Percentiles rank a stretch among this genome's conserved stretches.
These are phyloP conservation scores for Drosophila kikkawai DNA, from an alignment of 1,140 invertebrate genomes.

Conservation along the genomic window DNA sequence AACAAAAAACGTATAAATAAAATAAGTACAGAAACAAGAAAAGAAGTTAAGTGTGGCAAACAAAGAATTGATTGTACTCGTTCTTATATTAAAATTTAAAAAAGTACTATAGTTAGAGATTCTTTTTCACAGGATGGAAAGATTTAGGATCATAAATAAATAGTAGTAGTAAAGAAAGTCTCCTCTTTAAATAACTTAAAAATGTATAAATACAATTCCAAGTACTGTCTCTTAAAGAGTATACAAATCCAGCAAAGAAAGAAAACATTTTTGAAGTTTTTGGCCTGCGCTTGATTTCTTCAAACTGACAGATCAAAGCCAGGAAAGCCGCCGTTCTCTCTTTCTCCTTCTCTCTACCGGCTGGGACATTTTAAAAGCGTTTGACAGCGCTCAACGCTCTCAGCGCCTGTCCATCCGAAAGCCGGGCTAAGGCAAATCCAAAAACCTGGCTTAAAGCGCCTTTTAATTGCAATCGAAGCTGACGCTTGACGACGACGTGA, in stretches of 20 bases:
- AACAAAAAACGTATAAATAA: slow-evolving; percentile 27
- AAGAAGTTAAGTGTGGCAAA: not conserved
- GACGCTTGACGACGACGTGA: slow-evolving; percentile 69
- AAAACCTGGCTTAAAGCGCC: slow-evolving; percentile 65
- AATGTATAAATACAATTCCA: not conserved
- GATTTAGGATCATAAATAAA: too few relatives aligned
- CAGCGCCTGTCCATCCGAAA: slow-evolving; percentile 32
- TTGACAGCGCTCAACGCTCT: slow-evolving; percentile 78
- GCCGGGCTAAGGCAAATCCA: slow-evolving; percentile 31
- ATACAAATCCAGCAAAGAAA: slow-evolving; percentile 9
- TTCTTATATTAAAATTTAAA: too few relatives aligned
- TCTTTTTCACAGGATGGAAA: too few relatives aligned
- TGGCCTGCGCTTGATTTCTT: slow-evolving; percentile 83
- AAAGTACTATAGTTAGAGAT: not conserved
- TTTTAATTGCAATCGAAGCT: slow-evolving; percentile 78
- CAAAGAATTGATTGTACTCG: not conserved
- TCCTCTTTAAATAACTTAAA: not conserved
- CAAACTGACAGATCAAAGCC: slow-evolving; percentile 83
- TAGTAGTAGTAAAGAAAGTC: too few relatives aligned
- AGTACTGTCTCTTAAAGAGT: not conserved
- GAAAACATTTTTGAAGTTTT: slow-evolving; percentile 76
- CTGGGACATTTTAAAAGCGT: slow-evolving; percentile 82
- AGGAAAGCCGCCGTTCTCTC: slow-evolving; percentile 56
- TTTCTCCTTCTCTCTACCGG: slow-evolving; percentile 28
- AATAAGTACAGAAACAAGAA: slow-evolving; percentile 17